phyloP scores from a whole-genome alignment of 2,888 invertebrate species.

The Teinopalpus imperialis region DNA sequence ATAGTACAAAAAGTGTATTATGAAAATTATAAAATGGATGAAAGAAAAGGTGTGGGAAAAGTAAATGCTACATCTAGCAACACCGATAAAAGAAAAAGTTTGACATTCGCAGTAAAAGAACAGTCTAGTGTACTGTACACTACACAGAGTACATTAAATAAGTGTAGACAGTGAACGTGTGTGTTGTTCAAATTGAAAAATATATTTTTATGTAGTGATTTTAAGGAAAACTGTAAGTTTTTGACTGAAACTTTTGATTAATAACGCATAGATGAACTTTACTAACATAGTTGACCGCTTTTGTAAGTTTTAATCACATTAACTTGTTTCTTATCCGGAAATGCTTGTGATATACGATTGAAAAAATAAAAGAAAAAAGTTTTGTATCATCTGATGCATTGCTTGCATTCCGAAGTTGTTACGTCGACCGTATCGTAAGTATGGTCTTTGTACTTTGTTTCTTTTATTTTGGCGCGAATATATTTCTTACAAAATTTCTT shows the following conservation, averaged over 20 bases:
- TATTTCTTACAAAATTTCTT: constrained; percentile 32
- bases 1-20: too few species aligned
- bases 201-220: constrained; percentile 71
- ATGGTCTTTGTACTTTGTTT: constrained; percentile 40
- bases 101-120: constrained; percentile 71
- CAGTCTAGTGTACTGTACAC: too few species aligned
- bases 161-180: constrained; percentile 72
- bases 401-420: constrained; percentile 70
- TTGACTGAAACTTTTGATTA: constrained; percentile 55
- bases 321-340: constrained; percentile 54
- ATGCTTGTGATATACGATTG: constrained; percentile 53
- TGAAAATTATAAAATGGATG: too few species aligned
- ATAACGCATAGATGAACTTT: constrained; percentile 30
- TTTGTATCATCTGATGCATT: constrained; percentile 63
- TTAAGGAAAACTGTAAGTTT: constrained; percentile 62
- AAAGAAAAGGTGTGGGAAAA: constrained; percentile 6
- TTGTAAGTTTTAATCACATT: constrained; percentile 26
- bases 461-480: constrained; percentile 49
- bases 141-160: too few species aligned
- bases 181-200: constrained; percentile 56
- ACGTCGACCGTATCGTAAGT: constrained; percentile 55
- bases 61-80: constrained; percentile 41
- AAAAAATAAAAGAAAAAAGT: constrained; percentile 63
- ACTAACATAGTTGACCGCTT: constrained; percentile 21
- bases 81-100: constrained; percentile 48